phyloP scores from a whole-genome alignment of 2,797 vertebrate genomes.

The Chanos chanos region DNA sequence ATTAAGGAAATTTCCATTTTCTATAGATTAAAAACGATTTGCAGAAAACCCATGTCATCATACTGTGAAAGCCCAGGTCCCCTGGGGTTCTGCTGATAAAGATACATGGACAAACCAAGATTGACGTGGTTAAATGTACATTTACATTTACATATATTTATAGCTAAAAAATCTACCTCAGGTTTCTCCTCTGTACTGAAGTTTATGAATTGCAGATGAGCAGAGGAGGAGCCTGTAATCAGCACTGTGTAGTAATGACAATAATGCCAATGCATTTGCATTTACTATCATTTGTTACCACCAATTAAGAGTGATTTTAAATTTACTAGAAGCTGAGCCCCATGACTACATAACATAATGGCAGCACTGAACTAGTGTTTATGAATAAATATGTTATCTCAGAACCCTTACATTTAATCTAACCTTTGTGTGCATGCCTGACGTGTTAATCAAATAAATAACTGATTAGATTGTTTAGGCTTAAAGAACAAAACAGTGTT shows the following conservation, averaged over 20 bases:
- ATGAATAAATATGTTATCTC: no score
- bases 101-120: no score
- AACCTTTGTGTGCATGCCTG: no score
- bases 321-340: constrained; percentile 13
- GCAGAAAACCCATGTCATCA: constrained; percentile 77
- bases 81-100: constrained; percentile 47
- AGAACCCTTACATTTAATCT: no score
- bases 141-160: neutral
- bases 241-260: constrained; percentile 11
- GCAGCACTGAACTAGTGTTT: no score
- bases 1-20: constrained; percentile 88
- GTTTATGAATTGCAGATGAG: constrained; percentile 21
- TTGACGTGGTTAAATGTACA: no score
- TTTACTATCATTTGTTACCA: constrained; percentile 15
- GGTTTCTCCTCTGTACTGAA: neutral
- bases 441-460: constrained; percentile 6
- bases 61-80: constrained; percentile 70
- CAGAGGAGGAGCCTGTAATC: constrained; percentile 20
- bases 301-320: constrained; percentile 13
- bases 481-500: no score
- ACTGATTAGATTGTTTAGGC: no score
- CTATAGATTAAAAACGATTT: constrained; percentile 82
- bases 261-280: constrained; percentile 4
- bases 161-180: neutral
- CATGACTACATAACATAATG: neutral